Conservation (phyloP, 1,140 invertebrate genomes). For the Gryllus bimaculatus region DNA sequence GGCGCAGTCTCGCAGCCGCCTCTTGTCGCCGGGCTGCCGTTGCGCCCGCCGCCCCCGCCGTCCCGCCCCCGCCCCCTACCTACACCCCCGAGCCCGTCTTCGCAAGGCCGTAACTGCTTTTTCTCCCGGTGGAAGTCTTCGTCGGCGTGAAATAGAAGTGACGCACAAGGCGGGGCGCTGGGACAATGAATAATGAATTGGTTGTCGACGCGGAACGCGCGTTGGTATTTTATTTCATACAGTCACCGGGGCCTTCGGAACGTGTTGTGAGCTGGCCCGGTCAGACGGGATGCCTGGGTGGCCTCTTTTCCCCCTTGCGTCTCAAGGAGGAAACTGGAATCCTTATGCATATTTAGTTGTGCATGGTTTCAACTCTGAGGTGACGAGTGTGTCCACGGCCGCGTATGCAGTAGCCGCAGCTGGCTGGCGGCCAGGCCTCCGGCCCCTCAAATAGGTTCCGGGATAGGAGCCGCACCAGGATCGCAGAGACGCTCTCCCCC, state of each 20-base stretch:
- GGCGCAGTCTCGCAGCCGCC: background rate
- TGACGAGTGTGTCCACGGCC: no score
- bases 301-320: background rate
- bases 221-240: background rate
- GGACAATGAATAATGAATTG: background rate
- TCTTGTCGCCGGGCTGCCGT: background rate
- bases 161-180: background rate
- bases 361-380: background rate
- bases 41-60: no score
- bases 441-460: no score
- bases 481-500: no score
- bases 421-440: no score
- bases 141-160: background rate
- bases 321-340: background rate
- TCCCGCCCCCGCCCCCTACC: no score
- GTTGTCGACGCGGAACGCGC: background rate
- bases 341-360: background rate
- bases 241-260: background rate
- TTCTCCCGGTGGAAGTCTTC: background rate
- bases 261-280: background rate
- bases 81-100: background rate
- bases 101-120: background rate
- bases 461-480: no score
- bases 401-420: no score
- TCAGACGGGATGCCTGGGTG: background rate